Evolutionary conservation across 2,797 vertebrate genomes (phyloP).

Genomic region (Ctenopoma kingsleyae): DNA sequence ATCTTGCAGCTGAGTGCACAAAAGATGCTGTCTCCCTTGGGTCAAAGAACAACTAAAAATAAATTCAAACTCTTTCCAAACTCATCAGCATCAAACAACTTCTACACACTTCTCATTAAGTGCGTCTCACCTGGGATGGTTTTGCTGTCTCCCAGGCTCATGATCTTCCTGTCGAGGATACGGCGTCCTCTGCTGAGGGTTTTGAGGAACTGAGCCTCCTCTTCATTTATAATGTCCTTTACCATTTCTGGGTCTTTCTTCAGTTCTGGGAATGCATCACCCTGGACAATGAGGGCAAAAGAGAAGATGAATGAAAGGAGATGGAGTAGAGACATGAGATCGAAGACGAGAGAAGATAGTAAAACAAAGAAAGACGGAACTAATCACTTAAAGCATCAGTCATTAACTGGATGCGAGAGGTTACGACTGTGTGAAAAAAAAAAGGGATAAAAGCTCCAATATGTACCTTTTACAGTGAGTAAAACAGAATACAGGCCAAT

Average conservation of each 20-base stretch:
- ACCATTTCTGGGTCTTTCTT: slow-evolving; percentile 97
- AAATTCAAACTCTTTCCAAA: too few species aligned
- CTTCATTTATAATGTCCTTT: slow-evolving; percentile 97
- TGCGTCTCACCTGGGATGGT: slow-evolving; percentile 90
- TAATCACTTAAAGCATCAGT: background rate
- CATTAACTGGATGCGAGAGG: background rate
- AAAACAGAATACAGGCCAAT: background rate
- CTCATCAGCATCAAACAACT: too few species aligned
- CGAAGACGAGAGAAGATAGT: background rate
- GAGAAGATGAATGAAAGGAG: background rate
- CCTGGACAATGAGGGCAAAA: slow-evolving; percentile 76
- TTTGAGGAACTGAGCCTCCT: slow-evolving; percentile 96
- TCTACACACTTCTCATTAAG: background rate
- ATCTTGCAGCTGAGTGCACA: background rate
- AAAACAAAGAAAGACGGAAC: background rate
- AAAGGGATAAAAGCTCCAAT: background rate
- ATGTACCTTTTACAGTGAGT: background rate
- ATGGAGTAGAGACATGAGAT: background rate
- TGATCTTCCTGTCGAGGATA: slow-evolving; percentile 96
- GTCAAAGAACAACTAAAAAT: background rate
- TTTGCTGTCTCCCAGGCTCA: slow-evolving; percentile 90
- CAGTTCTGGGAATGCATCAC: slow-evolving; percentile 95
- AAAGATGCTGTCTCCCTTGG: background rate
- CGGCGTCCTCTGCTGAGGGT: slow-evolving; percentile 96
- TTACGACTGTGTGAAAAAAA: background rate